phyloP scores from a whole-genome alignment of 2,113 vertebrate genomes.

The Miniopterus natalensis region DNA sequence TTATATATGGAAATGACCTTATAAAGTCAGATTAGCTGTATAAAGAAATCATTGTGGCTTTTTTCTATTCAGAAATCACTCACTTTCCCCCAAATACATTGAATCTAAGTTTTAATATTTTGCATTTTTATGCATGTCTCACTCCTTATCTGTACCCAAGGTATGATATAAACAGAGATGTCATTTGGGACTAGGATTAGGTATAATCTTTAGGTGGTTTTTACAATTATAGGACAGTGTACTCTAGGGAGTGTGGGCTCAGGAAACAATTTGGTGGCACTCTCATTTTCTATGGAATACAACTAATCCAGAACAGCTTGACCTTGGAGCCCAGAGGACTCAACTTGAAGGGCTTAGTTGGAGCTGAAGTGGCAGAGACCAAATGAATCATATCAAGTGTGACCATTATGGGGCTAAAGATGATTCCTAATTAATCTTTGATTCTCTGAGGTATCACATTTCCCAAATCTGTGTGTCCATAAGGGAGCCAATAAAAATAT shows the following conservation, averaged over 20 bases:
- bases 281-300: constrained; percentile 81
- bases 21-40: constrained; percentile 70
- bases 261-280: constrained; percentile 82
- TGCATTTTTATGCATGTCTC: background rate
- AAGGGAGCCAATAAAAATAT: constrained; percentile 84
- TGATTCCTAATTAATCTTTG: constrained; percentile 92
- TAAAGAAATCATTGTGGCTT: constrained; percentile 72
- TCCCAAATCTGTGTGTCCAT: constrained; percentile 88
- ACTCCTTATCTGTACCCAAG: constrained; percentile 79
- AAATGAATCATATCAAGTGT: constrained; percentile 93
- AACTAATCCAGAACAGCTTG: constrained; percentile 86
- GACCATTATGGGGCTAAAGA: constrained; percentile 89
- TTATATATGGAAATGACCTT: constrained; percentile 73
- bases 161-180: constrained; percentile 86
- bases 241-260: constrained; percentile 81
- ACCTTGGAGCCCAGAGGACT: constrained; percentile 91
- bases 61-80: constrained; percentile 75
- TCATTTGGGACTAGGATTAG: constrained; percentile 89
- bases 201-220: constrained; percentile 91
- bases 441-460: constrained; percentile 89
- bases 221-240: constrained; percentile 83
- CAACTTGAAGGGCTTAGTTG: constrained; percentile 90
- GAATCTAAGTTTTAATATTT: constrained; percentile 54
- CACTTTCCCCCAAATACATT: constrained; percentile 75
- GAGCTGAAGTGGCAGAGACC: constrained; percentile 89